Base-by-base conservation (phyloP, 2,888 invertebrate genomes). In the Notodonta ziczac region DNA sequence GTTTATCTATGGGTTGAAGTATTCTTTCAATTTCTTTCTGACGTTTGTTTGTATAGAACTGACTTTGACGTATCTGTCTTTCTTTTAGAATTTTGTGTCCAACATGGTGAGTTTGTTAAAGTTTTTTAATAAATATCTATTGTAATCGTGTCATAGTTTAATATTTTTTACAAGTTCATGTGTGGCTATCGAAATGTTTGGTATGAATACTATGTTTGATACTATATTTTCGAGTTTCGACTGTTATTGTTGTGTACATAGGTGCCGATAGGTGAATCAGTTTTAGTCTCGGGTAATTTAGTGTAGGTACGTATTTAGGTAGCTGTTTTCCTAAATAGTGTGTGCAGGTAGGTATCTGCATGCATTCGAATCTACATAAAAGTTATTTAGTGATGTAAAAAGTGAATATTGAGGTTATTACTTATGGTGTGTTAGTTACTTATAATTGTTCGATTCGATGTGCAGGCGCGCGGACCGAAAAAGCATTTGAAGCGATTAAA, bases 401-500 rank as follows among this genome's bases (percentile, higher is more conserved):
- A 42, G 9, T 4, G 4, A 7, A 42, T 9, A 42, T 35, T 35
- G 42, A 42, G 42, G 42, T 42, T 50, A 50, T 51, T 51, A n/a
- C n/a, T n/a, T n/a, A 12, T 42, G 10, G 3, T 56, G 51, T 40
- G 24, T 14, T 55, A 44, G 42, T 42, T 42, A n/a, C n/a, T n/a
- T n/a, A 3, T 63, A 42, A 58, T 58, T 64, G 46, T 52, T 62
- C 14, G 35, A 55, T 68, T 56, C 61, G 62, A 40, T 75, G 66
- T 94, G 16, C 88, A 98, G 99, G 98, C 98, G 94, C 97, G 99
- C 94, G 99, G 99, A 92, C 99, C 99, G 56, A 99, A 99, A 94
- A 99, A 99, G 95, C 99, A 99, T 95, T 95, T 99, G 95, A 99
- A 99, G 97, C 98, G 99, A 94, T 95, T 99, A 85, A 97, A 98